Conservation (phyloP, 2,797 vertebrate genomes). For the Melanotaenia trifasciata region DNA sequence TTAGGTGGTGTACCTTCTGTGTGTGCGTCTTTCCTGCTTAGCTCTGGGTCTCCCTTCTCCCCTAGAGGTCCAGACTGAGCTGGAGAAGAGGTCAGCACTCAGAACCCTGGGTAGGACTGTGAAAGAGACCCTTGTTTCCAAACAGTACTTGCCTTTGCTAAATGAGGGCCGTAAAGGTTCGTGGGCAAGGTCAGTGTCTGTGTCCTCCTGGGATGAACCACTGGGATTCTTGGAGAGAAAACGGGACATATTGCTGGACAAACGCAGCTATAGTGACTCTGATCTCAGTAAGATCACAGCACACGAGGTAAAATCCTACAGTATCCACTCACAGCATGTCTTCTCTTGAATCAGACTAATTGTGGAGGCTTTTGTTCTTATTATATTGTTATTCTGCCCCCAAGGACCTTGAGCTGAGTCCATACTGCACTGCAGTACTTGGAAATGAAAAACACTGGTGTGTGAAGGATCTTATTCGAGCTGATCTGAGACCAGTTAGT, state of each 20-base stretch:
- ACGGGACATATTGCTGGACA: constrained; percentile 75
- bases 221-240: constrained; percentile 78
- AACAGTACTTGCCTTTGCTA: constrained; percentile 75
- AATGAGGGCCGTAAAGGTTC: constrained; percentile 57
- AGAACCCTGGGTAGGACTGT: constrained; percentile 73
- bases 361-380: constrained; percentile 18
- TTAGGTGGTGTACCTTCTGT: constrained; percentile 83
- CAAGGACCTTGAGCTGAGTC: constrained; percentile 69
- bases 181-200: constrained; percentile 42
- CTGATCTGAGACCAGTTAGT: constrained; percentile 56
- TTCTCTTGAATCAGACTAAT: neutral
- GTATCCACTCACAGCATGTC: neutral
- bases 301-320: constrained; percentile 46
- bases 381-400: constrained; percentile 37
- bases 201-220: constrained; percentile 82
- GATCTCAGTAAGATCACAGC: constrained; percentile 80
- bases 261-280: constrained; percentile 85
- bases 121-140: constrained; percentile 77
- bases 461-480: constrained; percentile 47
- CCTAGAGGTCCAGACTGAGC: constrained; percentile 72
- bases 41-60: constrained; percentile 74
- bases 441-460: constrained; percentile 57
- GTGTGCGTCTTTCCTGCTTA: constrained; percentile 78
- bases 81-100: constrained; percentile 75
- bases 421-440: constrained; percentile 43